A percentile compares a stretch with the other conserved stretches of the same genome.
phyloP scores from a whole-genome alignment of 2,113 vertebrate genomes.

The Myrmecobius fasciatus region DNA sequence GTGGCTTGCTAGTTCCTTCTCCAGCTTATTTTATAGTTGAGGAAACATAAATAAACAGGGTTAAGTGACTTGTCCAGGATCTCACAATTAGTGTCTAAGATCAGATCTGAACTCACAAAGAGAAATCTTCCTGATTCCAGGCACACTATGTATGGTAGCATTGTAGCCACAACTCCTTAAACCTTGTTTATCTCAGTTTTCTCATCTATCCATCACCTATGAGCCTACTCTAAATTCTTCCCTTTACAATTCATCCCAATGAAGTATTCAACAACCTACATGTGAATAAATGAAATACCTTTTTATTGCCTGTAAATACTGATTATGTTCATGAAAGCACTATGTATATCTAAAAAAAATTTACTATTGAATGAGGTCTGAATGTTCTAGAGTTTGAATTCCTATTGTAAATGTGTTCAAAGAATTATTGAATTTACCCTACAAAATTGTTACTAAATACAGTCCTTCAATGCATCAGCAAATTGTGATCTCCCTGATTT shows the following conservation, averaged over 20 bases:
- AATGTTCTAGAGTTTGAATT: conserved; percentile 50
- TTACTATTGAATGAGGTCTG: conserved; percentile 19
- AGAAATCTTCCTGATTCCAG: not conserved
- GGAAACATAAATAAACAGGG: not conserved
- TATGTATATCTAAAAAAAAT: conserved; percentile 29
- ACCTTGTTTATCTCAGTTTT: not conserved
- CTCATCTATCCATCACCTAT: not conserved
- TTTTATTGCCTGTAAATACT: conserved; percentile 28
- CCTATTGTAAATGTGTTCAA: conserved; percentile 44
- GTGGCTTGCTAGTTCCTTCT: not conserved
- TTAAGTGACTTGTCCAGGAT: not conserved
- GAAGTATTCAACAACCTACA: conserved; percentile 32
- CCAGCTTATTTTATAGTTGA: not conserved
- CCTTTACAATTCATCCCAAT: conserved; percentile 3
- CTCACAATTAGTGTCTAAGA: not conserved
- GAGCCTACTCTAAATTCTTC: conserved; percentile 42
- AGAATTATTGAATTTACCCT: conserved; percentile 14
- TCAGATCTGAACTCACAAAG: not conserved
- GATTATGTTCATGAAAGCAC: conserved; percentile 24
- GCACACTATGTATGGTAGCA: not conserved
- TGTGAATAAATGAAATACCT: conserved; percentile 43
- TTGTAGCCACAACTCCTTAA: not conserved
- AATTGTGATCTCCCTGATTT: not conserved
- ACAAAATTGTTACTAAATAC: conserved; percentile 4
- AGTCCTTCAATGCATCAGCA: not conserved